Evolutionary conservation across 2,113 vertebrate species (phyloP).

Genomic region (Urocitellus parryii): DNA sequence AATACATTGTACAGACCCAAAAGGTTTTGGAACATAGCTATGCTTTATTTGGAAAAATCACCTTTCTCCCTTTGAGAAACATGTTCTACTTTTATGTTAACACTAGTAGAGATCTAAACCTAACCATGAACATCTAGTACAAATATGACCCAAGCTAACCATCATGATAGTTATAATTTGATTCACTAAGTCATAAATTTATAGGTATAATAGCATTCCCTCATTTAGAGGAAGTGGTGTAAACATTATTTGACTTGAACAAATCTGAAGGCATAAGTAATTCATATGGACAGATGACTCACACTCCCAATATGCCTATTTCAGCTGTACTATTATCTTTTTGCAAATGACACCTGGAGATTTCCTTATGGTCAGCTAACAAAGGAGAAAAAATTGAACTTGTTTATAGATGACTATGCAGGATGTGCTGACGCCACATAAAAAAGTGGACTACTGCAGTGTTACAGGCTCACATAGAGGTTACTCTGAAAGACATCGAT

Average conservation of each 20-base stretch:
- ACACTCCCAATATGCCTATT: slow-evolving; percentile 41
- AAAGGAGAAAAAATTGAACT: slow-evolving; percentile 1
- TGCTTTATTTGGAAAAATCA: slow-evolving; percentile 10
- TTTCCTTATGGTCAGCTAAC: slow-evolving; percentile 52
- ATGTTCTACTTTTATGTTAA: background rate
- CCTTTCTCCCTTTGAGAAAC: background rate
- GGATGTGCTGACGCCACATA: slow-evolving; percentile 49
- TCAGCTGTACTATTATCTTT: background rate
- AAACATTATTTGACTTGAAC: background rate
- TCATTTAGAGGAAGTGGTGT: slow-evolving; percentile 1
- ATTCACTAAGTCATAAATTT: slow-evolving; percentile 38
- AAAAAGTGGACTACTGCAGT: slow-evolving; percentile 1
- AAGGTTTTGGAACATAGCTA: background rate
- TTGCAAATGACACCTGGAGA: slow-evolving; percentile 28
- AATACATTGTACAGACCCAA: background rate
- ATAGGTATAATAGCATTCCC: background rate
- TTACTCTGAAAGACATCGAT: slow-evolving; percentile 55
- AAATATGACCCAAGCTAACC: background rate
- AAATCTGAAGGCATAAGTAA: slow-evolving; percentile 7
- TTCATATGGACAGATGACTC: slow-evolving; percentile 22
- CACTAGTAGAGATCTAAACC: background rate
- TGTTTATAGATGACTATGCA: slow-evolving; percentile 1
- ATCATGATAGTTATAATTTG: background rate
- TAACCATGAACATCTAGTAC: background rate
- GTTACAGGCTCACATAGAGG: slow-evolving; percentile 9